These are phyloP conservation scores for Perccottus glenii DNA, from an alignment of 2,113 vertebrate genomes.

Conservation along the genomic window DNA sequence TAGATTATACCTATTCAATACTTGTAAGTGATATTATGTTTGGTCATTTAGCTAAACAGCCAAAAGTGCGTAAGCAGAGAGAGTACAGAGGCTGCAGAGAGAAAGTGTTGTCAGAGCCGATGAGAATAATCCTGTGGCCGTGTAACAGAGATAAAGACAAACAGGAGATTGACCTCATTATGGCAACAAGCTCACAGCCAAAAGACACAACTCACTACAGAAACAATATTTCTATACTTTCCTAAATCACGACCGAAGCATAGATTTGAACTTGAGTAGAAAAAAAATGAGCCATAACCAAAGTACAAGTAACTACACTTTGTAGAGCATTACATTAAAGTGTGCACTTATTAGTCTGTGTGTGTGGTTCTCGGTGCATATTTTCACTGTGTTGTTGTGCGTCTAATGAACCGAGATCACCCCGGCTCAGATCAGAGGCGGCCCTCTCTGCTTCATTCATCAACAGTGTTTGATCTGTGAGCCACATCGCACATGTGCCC, in stretches of 20 bases:
- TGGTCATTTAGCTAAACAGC: too few relatives aligned
- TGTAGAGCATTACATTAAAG: constrained; percentile 9
- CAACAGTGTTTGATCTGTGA: constrained; percentile 97
- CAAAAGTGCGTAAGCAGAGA: constrained; percentile 11
- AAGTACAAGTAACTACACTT: constrained; percentile 11
- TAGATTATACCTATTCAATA: too few relatives aligned
- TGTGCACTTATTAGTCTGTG: constrained; percentile 23
- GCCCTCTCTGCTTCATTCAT: constrained; percentile 88
- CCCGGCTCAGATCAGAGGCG: constrained; percentile 89
- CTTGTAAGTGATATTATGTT: too few relatives aligned
- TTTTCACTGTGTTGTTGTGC: constrained; percentile 9
- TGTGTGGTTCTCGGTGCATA: constrained; percentile 34
- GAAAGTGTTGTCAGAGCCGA: constrained; percentile 35
- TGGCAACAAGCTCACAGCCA: constrained; percentile 46
- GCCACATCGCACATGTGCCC: constrained; percentile 89
- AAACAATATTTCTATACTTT: constrained; percentile 29
- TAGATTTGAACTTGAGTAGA: too few relatives aligned
- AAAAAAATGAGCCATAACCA: too few relatives aligned
- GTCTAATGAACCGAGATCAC: constrained; percentile 90
- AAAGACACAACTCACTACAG: constrained; percentile 19
- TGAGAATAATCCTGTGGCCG: constrained; percentile 67
- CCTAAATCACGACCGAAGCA: not conserved
- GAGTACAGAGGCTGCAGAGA: constrained; percentile 21
- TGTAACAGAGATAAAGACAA: constrained; percentile 73
- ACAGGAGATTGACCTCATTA: constrained; percentile 76